These are phyloP conservation scores for Xenopus borealis DNA, from an alignment of 2,113 vertebrate species.

Conservation along the genomic window DNA sequence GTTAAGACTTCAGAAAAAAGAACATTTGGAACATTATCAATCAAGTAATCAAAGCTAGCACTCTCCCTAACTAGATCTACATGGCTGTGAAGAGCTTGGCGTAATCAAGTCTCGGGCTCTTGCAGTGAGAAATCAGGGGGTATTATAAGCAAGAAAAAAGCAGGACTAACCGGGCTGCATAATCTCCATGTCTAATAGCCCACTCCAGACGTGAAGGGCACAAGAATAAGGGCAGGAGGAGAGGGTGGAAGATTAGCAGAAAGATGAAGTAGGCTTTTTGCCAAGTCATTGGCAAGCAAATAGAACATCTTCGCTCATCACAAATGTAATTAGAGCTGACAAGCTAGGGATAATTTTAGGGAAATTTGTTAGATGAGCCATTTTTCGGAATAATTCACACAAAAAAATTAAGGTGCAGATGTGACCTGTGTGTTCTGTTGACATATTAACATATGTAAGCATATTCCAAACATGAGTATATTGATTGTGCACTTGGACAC, in stretches of 20 bases:
- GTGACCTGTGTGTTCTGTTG: conserved; percentile 22
- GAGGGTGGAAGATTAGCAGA: conserved; percentile 42
- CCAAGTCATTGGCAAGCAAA: conserved; percentile 40
- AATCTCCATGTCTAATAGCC: conserved; percentile 44
- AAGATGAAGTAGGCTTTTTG: conserved; percentile 38
- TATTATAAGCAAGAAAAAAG: conserved; percentile 38
- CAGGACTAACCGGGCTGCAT: conserved; percentile 33
- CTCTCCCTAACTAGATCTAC: conserved; percentile 46
- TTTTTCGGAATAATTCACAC: conserved; percentile 36
- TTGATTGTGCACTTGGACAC: conserved; percentile 3
- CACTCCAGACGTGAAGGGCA: conserved; percentile 44
- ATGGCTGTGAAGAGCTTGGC: conserved; percentile 35
- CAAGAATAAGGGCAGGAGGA: conserved; percentile 37
- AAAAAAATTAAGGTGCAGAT: conserved; percentile 30
- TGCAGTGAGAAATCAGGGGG: conserved; percentile 38
- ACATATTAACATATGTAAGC: conserved; percentile 15
- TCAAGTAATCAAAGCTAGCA: conserved; percentile 40
- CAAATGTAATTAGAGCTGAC: conserved; percentile 45
- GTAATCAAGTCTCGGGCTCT: conserved; percentile 42
- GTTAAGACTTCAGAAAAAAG: conserved; percentile 25
- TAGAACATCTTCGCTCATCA: conserved; percentile 41
- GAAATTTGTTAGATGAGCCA: conserved; percentile 42
- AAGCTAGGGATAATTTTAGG: conserved; percentile 43
- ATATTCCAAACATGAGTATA: conserved; percentile 6
- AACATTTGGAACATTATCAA: conserved; percentile 41